Conservation (phyloP, 2,888 invertebrate genomes). For the Thera obeliscata region DNA sequence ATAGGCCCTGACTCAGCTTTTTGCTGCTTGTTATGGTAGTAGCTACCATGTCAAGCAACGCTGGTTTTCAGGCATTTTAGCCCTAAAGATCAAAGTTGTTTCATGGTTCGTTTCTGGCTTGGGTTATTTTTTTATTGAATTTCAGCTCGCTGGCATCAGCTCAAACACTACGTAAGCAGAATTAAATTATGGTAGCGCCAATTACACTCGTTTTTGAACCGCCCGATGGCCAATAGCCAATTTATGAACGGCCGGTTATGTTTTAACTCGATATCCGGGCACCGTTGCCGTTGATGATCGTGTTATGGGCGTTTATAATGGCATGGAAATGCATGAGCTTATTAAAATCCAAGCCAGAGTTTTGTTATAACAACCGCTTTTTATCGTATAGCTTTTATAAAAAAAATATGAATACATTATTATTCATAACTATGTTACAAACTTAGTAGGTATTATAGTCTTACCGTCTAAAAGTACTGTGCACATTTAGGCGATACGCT, state of each 20-base stretch:
- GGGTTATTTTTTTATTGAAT: slow-evolving; percentile 75
- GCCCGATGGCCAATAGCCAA: slow-evolving; percentile 75
- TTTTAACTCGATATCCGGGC: slow-evolving; percentile 50
- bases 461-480: too few relatives aligned
- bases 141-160: slow-evolving; percentile 73
- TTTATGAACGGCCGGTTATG: slow-evolving; percentile 63
- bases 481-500: too few relatives aligned
- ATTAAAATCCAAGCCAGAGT: background rate
- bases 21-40: too few relatives aligned
- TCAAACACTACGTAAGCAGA: slow-evolving; percentile 79
- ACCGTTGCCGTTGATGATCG: slow-evolving; percentile 40
- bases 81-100: slow-evolving; percentile 25
- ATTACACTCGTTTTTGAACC: slow-evolving; percentile 79
- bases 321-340: slow-evolving; percentile 3
- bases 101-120: slow-evolving; percentile 51
- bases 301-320: slow-evolving; percentile 31
- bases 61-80: too few relatives aligned
- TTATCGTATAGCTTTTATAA: too few relatives aligned
- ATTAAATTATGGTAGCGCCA: slow-evolving; percentile 79
- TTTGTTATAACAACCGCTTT: background rate
- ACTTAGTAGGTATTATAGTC: too few relatives aligned
- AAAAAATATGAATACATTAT: too few relatives aligned
- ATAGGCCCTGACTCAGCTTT: too few relatives aligned
- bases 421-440: background rate
- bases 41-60: too few relatives aligned